These are phyloP conservation scores for Synanthedon myopaeformis DNA, from an alignment of 2,888 invertebrate genomes.

Conservation along the genomic window DNA sequence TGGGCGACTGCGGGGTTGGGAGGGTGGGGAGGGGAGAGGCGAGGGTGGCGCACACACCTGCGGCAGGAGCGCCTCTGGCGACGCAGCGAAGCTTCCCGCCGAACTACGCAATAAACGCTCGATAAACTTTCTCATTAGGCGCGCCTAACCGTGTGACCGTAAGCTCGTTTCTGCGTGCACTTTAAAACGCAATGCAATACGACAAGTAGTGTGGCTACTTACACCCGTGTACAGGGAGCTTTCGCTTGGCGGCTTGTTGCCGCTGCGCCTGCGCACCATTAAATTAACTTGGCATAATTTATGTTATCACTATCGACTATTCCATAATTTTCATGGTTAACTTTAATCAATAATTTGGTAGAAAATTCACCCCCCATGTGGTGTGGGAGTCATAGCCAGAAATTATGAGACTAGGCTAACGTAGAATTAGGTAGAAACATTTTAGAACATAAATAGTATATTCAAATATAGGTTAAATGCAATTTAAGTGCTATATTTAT, in stretches of 20 bases:
- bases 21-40: conserved; percentile 19
- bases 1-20: conserved; percentile 25
- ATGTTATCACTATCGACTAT: too few species aligned
- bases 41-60: conserved; percentile 49
- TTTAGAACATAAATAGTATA: too few species aligned
- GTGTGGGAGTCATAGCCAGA: too few species aligned
- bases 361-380: too few species aligned
- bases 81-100: conserved; percentile 61
- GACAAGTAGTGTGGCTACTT: conserved; percentile 12
- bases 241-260: not conserved
- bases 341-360: too few species aligned
- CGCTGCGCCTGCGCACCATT: not conserved
- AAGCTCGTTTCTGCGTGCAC: conserved; percentile 60
- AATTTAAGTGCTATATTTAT: too few species aligned
- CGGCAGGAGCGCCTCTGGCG: conserved; percentile 42
- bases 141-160: conserved; percentile 67
- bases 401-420: too few species aligned
- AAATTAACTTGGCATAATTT: too few species aligned
- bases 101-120: conserved; percentile 69
- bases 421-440: too few species aligned
- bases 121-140: conserved; percentile 71
- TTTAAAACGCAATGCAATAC: conserved; percentile 51
- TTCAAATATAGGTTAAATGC: too few species aligned
- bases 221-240: not conserved
- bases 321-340: too few species aligned